Conservation (phyloP, 2,888 invertebrate species). For the Himalopsyche tibetana region DNA sequence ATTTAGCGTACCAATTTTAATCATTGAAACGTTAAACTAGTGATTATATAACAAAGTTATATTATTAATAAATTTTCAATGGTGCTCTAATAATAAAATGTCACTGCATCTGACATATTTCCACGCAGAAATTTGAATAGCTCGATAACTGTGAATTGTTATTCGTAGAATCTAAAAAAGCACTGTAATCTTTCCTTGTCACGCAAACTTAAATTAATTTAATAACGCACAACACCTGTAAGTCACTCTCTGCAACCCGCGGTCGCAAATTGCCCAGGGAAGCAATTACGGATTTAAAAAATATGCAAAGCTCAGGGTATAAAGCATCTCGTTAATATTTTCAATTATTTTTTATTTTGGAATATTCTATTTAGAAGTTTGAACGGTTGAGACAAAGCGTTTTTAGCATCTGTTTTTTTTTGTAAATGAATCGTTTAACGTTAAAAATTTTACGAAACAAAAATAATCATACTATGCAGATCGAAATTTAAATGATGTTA, state of each 20-base stretch:
- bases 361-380: not conserved
- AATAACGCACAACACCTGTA: not conserved
- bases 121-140: not conserved
- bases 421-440: no score
- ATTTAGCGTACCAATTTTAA: no score
- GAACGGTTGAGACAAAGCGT: no score
- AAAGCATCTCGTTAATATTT: not conserved
- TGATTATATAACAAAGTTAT: no score
- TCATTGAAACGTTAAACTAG: no score
- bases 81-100: not conserved
- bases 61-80: not conserved
- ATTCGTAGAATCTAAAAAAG: not conserved
- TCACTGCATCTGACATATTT: conserved; percentile 2
- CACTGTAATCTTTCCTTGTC: not conserved
- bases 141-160: not conserved
- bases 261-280: not conserved
- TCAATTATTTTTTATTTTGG: not conserved
- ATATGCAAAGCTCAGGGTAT: not conserved
- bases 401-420: no score
- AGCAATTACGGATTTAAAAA: not conserved
- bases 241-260: not conserved
- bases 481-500: no score
- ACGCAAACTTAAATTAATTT: not conserved
- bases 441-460: no score
- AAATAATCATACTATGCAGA: no score